Evolutionary conservation across 1,140 invertebrate genomes (phyloP).

Genomic region (Drosophila busckii): DNA sequence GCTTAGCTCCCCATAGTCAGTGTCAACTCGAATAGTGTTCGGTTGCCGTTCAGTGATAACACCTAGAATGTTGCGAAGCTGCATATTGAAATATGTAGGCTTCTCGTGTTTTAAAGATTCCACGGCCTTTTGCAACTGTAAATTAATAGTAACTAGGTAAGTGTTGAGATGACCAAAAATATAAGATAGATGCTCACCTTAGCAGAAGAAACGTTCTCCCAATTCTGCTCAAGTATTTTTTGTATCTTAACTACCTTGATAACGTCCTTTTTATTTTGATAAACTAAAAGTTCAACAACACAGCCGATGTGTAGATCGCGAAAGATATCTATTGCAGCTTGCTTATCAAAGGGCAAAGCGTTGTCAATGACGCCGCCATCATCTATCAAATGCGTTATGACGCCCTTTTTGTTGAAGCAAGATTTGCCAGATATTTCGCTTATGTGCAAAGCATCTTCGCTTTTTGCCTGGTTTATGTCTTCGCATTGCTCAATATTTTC

Average conservation of each 20-base stretch:
- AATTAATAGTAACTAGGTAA: not conserved
- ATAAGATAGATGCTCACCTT: not conserved
- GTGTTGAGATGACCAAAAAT: not conserved
- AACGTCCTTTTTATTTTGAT: not conserved
- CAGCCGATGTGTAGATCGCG: slow-evolving; percentile 35
- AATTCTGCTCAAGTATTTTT: slow-evolving; percentile 34
- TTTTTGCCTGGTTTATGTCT: not conserved
- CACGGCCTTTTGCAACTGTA: slow-evolving; percentile 14
- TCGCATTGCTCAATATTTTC: not conserved
- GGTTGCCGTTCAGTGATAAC: slow-evolving; percentile 80
- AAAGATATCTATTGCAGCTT: slow-evolving; percentile 12
- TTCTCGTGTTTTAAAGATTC: slow-evolving; percentile 48
- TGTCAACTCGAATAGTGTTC: slow-evolving; percentile 79
- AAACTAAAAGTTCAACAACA: slow-evolving; percentile 49
- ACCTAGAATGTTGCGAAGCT: slow-evolving; percentile 80
- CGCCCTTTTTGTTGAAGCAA: slow-evolving; percentile 29
- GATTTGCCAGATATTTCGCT: not conserved
- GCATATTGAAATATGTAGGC: slow-evolving; percentile 76
- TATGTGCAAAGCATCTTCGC: not conserved
- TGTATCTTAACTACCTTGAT: slow-evolving; percentile 45
- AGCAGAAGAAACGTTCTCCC: slow-evolving; percentile 27
- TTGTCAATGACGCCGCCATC: slow-evolving; percentile 41
- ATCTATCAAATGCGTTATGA: slow-evolving; percentile 38
- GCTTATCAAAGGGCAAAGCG: slow-evolving; percentile 28
- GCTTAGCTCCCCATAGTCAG: slow-evolving; percentile 80